Evolutionary conservation across 2,888 invertebrate species (phyloP).

Genomic region (Epinotia bilunana): DNA sequence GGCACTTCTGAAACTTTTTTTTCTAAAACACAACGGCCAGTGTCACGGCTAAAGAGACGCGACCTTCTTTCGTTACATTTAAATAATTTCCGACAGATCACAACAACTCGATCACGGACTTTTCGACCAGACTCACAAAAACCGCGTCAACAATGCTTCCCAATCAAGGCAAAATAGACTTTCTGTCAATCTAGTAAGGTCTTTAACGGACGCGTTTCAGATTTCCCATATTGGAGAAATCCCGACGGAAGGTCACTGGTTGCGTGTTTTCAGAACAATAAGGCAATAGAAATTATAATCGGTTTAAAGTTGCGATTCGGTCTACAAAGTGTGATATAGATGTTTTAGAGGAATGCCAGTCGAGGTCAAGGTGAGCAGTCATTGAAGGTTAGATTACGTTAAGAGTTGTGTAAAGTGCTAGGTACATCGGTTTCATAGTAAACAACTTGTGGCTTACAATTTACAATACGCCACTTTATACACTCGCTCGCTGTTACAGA

Average conservation of each 20-base stretch:
- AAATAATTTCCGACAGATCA: constrained; percentile 2
- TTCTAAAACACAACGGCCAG: background rate
- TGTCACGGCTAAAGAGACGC: constrained; percentile 27
- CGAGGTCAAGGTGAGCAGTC: constrained; percentile 15
- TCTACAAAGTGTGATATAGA: background rate
- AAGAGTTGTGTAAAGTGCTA: background rate
- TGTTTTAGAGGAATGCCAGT: background rate
- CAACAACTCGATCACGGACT: constrained; percentile 14
- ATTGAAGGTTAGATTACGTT: constrained; percentile 7
- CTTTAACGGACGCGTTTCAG: background rate
- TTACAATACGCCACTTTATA: too few relatives aligned
- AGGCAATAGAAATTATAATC: constrained; percentile 23
- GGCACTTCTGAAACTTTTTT: background rate
- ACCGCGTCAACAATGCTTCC: background rate
- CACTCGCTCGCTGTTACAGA: too few relatives aligned
- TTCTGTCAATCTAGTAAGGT: constrained; percentile 19
- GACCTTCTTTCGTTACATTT: constrained; percentile 1
- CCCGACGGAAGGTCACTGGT: constrained; percentile 13
- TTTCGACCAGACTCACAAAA: background rate
- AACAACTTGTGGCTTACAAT: background rate
- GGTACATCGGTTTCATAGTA: background rate
- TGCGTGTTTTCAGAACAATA: constrained; percentile 32
- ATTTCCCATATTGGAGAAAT: constrained; percentile 23
- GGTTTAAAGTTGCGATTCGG: background rate
- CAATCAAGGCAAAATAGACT: constrained; percentile 20